Conservation (phyloP, 2,113 vertebrate species). For the Labrus mixtus region DNA sequence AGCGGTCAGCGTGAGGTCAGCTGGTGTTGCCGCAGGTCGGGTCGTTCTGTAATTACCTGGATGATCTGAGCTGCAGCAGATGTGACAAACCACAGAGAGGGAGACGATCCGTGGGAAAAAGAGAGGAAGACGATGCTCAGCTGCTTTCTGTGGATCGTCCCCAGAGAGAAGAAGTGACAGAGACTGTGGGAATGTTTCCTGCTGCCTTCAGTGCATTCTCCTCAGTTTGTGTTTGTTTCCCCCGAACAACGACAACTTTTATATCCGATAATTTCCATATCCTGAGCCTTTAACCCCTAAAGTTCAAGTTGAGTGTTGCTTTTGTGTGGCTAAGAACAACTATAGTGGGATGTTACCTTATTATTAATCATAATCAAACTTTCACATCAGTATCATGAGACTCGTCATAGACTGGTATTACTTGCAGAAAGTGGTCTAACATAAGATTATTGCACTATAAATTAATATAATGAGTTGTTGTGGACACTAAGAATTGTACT, state of each 20-base stretch:
- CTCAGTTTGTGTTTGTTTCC: constrained; percentile 42
- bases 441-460: no score
- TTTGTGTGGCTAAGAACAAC: not conserved
- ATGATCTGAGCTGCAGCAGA: constrained; percentile 43
- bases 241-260: constrained; percentile 11
- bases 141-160: constrained; percentile 52
- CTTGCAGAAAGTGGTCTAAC: no score
- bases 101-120: constrained; percentile 51
- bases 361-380: no score
- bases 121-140: not conserved
- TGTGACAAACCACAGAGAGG: constrained; percentile 44
- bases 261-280: not conserved
- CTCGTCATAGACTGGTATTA: no score
- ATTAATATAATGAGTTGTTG: no score
- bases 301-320: constrained; percentile 31
- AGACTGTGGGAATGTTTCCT: constrained; percentile 70
- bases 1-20: constrained; percentile 43
- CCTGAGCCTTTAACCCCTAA: constrained; percentile 26
- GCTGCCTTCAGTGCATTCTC: not conserved
- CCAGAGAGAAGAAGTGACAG: constrained; percentile 47
- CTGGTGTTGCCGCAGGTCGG: constrained; percentile 12
- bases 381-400: no score
- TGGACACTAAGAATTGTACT: no score
- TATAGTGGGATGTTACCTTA: no score
- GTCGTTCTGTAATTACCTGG: constrained; percentile 54